Percentiles rank a stretch among this genome's conserved stretches.
Conservation (phyloP, 2,113 vertebrate species). For the Opisthocomus hoazin region DNA sequence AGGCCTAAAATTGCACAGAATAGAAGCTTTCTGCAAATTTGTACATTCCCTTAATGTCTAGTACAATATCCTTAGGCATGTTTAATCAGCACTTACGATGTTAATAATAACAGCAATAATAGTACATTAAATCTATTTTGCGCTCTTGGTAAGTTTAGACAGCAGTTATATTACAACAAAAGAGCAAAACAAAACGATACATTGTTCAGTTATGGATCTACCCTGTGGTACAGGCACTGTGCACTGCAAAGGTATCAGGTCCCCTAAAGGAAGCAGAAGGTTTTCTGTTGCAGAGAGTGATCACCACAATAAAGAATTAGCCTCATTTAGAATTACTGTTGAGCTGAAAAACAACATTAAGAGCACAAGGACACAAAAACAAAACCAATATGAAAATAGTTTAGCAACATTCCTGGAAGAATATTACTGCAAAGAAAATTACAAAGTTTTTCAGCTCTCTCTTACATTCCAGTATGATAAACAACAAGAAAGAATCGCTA, state of each 20-base stretch:
- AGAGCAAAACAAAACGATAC: conserved; percentile 16
- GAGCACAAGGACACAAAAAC: not conserved
- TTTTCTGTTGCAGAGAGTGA: not conserved
- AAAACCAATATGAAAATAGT: not conserved
- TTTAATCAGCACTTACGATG: conserved; percentile 63
- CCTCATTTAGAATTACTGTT: not conserved
- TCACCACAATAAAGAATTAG: not conserved
- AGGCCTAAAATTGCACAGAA: conserved; percentile 67
- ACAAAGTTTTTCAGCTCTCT: not conserved
- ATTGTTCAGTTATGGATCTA: not conserved
- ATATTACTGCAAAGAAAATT: not conserved
- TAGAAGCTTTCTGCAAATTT: conserved; percentile 76
- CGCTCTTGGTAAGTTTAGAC: conserved; percentile 46
- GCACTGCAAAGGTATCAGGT: not conserved
- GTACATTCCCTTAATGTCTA: conserved; percentile 76
- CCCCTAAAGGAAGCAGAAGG: not conserved
- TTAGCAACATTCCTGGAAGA: not conserved
- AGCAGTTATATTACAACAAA: conserved; percentile 8
- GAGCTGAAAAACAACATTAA: not conserved
- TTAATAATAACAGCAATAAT: conserved; percentile 66
- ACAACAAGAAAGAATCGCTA: not conserved
- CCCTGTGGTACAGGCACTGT: not conserved
- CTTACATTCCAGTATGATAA: not conserved
- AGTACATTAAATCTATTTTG: conserved; percentile 51
- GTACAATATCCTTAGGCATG: conserved; percentile 77